Percentiles rank a stretch among this genome's conserved stretches.
These are phyloP conservation scores for Drosophila stalkeri DNA, from an alignment of 2,888 invertebrate genomes.

Conservation along the genomic window DNA sequence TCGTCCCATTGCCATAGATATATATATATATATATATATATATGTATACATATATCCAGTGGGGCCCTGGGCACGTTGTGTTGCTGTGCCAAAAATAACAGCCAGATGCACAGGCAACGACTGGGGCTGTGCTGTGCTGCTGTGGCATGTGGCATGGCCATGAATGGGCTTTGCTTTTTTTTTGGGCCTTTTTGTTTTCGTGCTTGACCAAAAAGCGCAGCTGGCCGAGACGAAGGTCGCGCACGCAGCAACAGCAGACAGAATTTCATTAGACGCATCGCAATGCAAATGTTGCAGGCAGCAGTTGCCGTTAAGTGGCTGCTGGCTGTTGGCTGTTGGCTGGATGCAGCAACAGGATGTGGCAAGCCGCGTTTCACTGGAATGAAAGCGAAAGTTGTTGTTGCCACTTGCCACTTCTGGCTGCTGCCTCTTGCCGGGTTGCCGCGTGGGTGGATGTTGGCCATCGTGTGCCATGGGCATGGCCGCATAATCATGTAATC, in stretches of 20 bases:
- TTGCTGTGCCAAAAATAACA: slow-evolving; percentile 74
- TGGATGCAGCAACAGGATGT: slow-evolving; percentile 39
- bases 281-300: slow-evolving; percentile 69
- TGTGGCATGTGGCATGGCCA: slow-evolving; percentile 22
- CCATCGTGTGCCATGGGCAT: slow-evolving; percentile 23
- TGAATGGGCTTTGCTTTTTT: slow-evolving; percentile 64
- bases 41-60: slow-evolving; percentile 59
- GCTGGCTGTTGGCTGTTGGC: slow-evolving; percentile 13
- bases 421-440: slow-evolving; percentile 1
- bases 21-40: slow-evolving; percentile 21
- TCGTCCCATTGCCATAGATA: slow-evolving; percentile 76
- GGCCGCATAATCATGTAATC: slow-evolving; percentile 71
- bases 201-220: slow-evolving; percentile 73
- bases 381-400: slow-evolving; percentile 61
- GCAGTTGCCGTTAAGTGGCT: slow-evolving; percentile 49
- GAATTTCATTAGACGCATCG: slow-evolving; percentile 75
- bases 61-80: slow-evolving; percentile 70
- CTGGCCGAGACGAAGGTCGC: slow-evolving; percentile 65
- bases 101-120: slow-evolving; percentile 25
- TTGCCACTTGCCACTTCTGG: slow-evolving; percentile 10
- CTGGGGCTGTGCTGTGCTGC: neutral
- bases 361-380: slow-evolving; percentile 51
- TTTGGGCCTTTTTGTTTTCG: slow-evolving; percentile 61
- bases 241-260: slow-evolving; percentile 27
- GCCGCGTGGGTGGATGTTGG: slow-evolving; percentile 21